Base-by-base conservation (phyloP, 2,797 vertebrate species). In the Spatula clypeata region DNA sequence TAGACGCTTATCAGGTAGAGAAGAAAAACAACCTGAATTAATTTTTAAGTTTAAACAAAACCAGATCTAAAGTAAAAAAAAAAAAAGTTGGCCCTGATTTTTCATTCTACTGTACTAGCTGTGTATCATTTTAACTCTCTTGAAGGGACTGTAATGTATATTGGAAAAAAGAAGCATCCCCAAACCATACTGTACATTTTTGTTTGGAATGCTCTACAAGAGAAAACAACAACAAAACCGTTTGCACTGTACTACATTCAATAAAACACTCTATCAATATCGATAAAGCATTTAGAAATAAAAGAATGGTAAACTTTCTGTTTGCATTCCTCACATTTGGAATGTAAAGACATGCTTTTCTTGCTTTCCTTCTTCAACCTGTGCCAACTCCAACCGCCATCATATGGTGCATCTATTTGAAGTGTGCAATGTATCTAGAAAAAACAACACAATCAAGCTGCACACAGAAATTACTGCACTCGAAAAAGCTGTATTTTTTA, bases 151-250 rank as follows among this genome's bases (percentile, higher is more conserved):
- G 13, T 12, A 69, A 29, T 1, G 9, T 40, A 24, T 9, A 71
- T 23, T 4, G 2, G 16, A 36, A 58, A 0, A 2, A 29, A 89
- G 65, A 61, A 44, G 34, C 20, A 60, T 4, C 6, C 18, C 10
- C 6, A 1, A 89, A 57, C 6, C 23, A 11, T 26, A 32, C 3
- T 71, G 8, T 14, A 64, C 18, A n/a, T 13, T 64, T 66, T 83
- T 70, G 6, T 73, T 79, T 54, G 6, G 31, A 91, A 79, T 4
- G 6, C 4, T 58, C 11, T 60, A 32, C 3, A 4, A 19, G 32
- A 47, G 58, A 40, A 40, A 18, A 32, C 31, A 24, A 1, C 5
- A 7, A 23, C 8, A 34, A 17, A 21, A 5, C 1, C 0, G 2
- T 47, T 66, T 73, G 8, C 38, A 58, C 12, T 65, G 4, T 42